A percentile compares a stretch with the other conserved stretches of the same genome.
These are phyloP conservation scores for Sialia sialis DNA, from an alignment of 2,113 vertebrate species.

Conservation along the genomic window DNA sequence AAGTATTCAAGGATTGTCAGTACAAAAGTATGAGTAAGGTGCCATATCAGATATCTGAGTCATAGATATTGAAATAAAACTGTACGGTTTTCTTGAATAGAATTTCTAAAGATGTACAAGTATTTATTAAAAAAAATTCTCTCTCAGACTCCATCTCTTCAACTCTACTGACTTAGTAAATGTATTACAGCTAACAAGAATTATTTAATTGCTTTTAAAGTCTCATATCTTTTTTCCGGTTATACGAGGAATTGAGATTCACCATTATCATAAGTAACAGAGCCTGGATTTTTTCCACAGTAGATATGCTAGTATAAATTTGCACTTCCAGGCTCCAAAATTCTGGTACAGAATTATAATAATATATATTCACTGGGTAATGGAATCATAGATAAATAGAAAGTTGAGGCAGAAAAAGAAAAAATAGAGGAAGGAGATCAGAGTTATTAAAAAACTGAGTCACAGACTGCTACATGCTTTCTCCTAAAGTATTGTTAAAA, in stretches of 20 bases:
- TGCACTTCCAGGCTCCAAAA: not conserved
- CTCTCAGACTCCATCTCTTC: not conserved
- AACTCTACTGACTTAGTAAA: not conserved
- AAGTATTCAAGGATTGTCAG: not conserved
- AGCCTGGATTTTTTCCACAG: not conserved
- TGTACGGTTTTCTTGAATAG: not conserved
- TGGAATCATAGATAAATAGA: not conserved
- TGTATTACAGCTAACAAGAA: not conserved
- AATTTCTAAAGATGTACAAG: not conserved
- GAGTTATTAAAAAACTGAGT: not conserved
- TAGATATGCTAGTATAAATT: not conserved
- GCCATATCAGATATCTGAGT: not conserved
- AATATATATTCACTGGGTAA: not conserved
- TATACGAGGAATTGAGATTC: not conserved
- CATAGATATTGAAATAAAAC: not conserved
- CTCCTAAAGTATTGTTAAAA: not conserved
- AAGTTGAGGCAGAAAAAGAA: not conserved
- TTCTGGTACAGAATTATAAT: not conserved
- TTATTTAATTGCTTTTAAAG: not conserved
- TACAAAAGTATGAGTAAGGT: not conserved
- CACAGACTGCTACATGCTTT: not conserved
- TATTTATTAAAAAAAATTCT: not conserved
- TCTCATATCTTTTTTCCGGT: not conserved
- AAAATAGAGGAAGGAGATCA: not conserved
- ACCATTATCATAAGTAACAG: not conserved